Evolutionary conservation across 1,140 invertebrate genomes (phyloP).

Genomic region (Wasmannia auropunctata): DNA sequence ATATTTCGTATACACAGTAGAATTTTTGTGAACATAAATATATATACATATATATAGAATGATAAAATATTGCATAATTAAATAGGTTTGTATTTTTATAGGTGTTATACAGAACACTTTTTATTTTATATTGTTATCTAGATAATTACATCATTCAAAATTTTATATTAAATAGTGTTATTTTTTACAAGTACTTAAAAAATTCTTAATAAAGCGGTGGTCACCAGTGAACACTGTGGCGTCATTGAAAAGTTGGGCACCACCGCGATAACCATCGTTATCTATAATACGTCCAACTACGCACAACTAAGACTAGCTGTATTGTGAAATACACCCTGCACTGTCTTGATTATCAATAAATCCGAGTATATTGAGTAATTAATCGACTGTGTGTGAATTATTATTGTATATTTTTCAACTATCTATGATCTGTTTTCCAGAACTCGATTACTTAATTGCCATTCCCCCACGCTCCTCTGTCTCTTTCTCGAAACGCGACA

Average conservation of each 20-base stretch:
- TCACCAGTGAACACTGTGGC: neutral
- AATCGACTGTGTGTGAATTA: neutral
- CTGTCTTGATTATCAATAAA: slow-evolving; percentile 7
- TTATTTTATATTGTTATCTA: neutral
- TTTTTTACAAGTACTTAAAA: neutral
- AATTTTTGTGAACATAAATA: neutral
- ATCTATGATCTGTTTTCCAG: neutral
- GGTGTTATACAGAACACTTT: neutral
- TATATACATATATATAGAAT: neutral
- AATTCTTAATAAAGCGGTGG: neutral
- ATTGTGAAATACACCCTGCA: neutral
- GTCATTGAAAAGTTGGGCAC: neutral
- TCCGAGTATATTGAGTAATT: neutral
- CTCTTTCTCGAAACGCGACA: neutral
- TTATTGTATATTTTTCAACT: neutral
- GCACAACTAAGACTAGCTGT: too few relatives aligned
- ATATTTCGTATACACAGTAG: neutral
- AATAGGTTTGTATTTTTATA: neutral
- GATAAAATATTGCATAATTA: neutral
- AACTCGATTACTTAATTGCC: neutral
- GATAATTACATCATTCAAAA: neutral
- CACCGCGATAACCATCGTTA: neutral
- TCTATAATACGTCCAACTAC: neutral
- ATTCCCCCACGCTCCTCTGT: neutral
- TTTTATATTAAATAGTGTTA: neutral